These are phyloP conservation scores for Epinephelus cyanopodus DNA, from an alignment of 2,113 vertebrate genomes.

Conservation along the genomic window DNA sequence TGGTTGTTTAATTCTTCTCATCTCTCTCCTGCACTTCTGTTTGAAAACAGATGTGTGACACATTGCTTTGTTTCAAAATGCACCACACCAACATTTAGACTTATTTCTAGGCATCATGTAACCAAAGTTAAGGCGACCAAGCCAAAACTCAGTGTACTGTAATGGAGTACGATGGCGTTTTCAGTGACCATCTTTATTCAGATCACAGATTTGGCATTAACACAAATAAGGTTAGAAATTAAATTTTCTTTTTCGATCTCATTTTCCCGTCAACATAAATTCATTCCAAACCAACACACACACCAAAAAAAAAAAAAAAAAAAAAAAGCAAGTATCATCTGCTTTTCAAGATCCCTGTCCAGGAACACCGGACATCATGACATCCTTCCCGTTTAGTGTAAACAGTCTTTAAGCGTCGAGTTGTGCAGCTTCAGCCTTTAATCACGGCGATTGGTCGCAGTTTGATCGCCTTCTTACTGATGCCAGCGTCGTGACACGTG, in stretches of 20 bases:
- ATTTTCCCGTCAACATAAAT: constrained; percentile 22
- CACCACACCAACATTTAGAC: too few relatives aligned
- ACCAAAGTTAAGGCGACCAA: too few relatives aligned
- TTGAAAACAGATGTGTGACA: too few relatives aligned
- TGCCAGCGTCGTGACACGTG: constrained; percentile 96
- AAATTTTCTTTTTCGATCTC: not conserved
- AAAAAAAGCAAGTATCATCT: not conserved
- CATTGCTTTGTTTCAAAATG: too few relatives aligned
- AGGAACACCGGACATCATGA: not conserved
- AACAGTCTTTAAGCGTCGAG: not conserved
- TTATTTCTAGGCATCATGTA: too few relatives aligned
- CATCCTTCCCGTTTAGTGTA: too few relatives aligned
- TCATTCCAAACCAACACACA: constrained; percentile 1
- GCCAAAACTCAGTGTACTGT: too few relatives aligned
- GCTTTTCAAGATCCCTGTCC: not conserved
- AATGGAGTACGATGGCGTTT: too few relatives aligned
- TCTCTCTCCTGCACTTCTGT: too few relatives aligned
- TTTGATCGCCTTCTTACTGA: constrained; percentile 99
- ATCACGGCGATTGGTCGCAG: constrained; percentile 97
- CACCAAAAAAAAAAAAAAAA: not conserved
- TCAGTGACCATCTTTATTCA: constrained; percentile 14
- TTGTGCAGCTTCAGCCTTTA: constrained; percentile 88
- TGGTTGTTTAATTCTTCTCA: too few relatives aligned
- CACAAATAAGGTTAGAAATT: constrained; percentile 3
- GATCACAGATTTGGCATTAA: not conserved